phyloP scores from a whole-genome alignment of 2,113 vertebrate species.

The Ivindomyrus marchei region DNA sequence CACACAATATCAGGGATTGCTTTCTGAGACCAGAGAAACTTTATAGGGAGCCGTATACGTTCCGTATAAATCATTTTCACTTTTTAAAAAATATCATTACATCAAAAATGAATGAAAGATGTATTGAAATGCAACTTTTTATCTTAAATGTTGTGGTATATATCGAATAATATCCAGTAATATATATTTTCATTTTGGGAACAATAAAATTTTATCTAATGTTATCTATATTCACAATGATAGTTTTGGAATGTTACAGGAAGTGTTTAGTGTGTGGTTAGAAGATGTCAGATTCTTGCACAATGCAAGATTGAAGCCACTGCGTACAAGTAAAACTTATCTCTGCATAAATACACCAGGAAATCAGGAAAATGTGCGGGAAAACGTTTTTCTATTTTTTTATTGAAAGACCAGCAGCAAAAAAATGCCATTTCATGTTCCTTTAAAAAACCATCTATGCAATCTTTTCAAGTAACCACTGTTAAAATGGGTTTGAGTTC shows the following conservation, averaged over 20 bases:
- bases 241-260: neutral
- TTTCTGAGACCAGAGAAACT: neutral
- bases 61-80: neutral
- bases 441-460: neutral
- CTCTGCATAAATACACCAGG: neutral
- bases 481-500: neutral
- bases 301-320: neutral
- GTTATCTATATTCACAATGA: neutral
- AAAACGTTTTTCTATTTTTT: neutral
- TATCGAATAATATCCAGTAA: neutral
- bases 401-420: neutral
- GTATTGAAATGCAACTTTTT: neutral
- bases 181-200: neutral
- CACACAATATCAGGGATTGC: neutral
- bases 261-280: neutral
- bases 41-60: neutral
- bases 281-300: neutral
- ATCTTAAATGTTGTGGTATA: neutral
- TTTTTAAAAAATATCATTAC: neutral
- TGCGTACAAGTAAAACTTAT: neutral
- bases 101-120: neutral
- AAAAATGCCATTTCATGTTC: neutral
- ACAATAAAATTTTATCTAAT: neutral
- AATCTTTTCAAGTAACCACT: neutral
- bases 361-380: neutral